These are phyloP conservation scores for Gonioctena quinquepunctata DNA, from an alignment of 1,140 invertebrate genomes.

Conservation along the genomic window DNA sequence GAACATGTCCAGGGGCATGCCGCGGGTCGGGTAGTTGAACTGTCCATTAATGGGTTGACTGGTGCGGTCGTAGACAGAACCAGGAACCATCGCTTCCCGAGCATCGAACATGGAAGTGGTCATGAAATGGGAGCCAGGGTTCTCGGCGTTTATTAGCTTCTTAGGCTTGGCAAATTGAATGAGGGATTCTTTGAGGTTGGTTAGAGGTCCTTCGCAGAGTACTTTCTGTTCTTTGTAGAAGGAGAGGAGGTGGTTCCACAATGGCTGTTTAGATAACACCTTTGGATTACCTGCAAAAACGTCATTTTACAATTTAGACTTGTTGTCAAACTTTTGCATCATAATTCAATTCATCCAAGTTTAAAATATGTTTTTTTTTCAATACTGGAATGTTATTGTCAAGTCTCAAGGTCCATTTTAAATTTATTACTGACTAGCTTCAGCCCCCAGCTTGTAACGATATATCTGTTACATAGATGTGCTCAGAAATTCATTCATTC, in stretches of 20 bases:
- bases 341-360: no score
- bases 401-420: no score
- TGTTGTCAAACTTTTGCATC: no score
- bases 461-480: no score
- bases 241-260: slow-evolving; percentile 97
- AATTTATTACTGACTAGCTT: no score
- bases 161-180: slow-evolving; percentile 98
- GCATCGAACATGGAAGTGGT: slow-evolving; percentile 93
- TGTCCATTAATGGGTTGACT: slow-evolving; percentile 45
- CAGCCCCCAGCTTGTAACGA: no score
- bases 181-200: slow-evolving; percentile 94
- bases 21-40: slow-evolving; percentile 51
- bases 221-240: slow-evolving; percentile 98
- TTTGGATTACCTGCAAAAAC: slow-evolving; percentile 86
- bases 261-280: slow-evolving; percentile 94
- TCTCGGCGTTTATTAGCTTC: slow-evolving; percentile 89
- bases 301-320: no score
- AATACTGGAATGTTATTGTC: no score
- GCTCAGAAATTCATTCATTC: no score
- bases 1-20: slow-evolving; percentile 64
- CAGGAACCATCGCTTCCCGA: slow-evolving; percentile 86
- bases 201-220: slow-evolving; percentile 96
- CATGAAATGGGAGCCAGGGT: slow-evolving; percentile 97
- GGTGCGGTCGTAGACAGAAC: slow-evolving; percentile 73
- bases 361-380: no score